Conservation (phyloP, 2,113 vertebrate species). For the Ochotona princeps region DNA sequence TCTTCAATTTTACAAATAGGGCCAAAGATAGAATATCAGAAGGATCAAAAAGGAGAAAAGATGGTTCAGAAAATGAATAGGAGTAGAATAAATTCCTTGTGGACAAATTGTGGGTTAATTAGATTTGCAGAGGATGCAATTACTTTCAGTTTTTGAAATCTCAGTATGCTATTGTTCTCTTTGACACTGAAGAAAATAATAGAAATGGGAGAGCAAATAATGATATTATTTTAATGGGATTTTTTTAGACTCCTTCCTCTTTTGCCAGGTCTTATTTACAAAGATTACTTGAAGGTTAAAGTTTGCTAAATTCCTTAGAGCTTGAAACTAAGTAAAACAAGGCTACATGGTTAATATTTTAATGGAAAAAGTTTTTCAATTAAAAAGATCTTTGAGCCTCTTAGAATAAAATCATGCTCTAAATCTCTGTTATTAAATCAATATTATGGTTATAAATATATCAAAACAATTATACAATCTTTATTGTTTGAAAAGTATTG, state of each 20-base stretch:
- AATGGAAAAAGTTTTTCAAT: background rate
- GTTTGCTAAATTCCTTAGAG: background rate
- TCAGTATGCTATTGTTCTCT: background rate
- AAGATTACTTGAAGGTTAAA: background rate
- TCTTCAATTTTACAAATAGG: background rate
- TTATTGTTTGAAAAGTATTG: background rate
- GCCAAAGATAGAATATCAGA: background rate
- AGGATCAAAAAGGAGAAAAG: background rate
- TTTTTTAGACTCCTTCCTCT: background rate
- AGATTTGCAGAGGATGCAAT: background rate
- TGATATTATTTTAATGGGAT: background rate
- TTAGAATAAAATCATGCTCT: background rate
- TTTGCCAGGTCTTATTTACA: background rate
- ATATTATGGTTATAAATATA: background rate
- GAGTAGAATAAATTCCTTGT: background rate
- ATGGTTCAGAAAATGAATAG: slow-evolving; percentile 6
- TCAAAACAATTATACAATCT: background rate
- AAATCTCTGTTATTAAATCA: background rate
- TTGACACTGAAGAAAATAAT: slow-evolving; percentile 5
- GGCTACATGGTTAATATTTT: background rate
- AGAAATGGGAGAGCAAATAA: background rate
- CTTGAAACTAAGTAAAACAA: background rate
- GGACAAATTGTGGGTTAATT: background rate
- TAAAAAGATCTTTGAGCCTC: background rate
- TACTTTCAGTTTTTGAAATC: background rate